A percentile compares a stretch with the other conserved stretches of the same genome.
Conservation (phyloP, 1,140 invertebrate species). For the Papilio glaucus region DNA sequence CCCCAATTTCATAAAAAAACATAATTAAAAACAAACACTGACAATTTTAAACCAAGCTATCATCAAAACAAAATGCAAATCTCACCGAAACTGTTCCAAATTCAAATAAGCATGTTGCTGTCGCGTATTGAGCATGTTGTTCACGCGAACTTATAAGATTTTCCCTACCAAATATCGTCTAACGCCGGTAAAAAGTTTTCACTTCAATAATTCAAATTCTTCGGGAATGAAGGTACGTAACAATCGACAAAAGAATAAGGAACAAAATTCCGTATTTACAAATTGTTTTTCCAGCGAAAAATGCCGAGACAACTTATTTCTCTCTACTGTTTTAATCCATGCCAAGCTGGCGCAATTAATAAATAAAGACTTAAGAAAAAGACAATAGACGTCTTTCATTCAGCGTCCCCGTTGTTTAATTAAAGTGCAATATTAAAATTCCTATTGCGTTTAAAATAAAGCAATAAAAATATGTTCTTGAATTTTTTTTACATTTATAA, state of each 20-base stretch:
- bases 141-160: too few species aligned
- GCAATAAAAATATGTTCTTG: slow-evolving; percentile 22
- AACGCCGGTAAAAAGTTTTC: too few species aligned
- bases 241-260: background rate
- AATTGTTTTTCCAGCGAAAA: background rate
- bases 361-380: slow-evolving; percentile 32
- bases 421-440: slow-evolving; percentile 34
- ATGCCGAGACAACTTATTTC: background rate
- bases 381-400: slow-evolving; percentile 31
- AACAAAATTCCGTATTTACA: background rate
- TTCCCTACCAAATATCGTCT: too few species aligned
- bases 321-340: slow-evolving; percentile 2
- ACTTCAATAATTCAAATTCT: too few species aligned
- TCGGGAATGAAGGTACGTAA: background rate
- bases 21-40: slow-evolving; percentile 6
- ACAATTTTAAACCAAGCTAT: too few species aligned
- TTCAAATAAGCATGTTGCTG: too few species aligned
- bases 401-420: slow-evolving; percentile 23
- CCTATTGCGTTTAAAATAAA: slow-evolving; percentile 18
- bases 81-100: too few species aligned
- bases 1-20: background rate
- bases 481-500: background rate
- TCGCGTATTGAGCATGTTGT: too few species aligned
- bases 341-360: slow-evolving; percentile 29
- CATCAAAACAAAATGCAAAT: too few species aligned